Conservation (phyloP, 2,113 vertebrate species). For the Cavia porcellus region DNA sequence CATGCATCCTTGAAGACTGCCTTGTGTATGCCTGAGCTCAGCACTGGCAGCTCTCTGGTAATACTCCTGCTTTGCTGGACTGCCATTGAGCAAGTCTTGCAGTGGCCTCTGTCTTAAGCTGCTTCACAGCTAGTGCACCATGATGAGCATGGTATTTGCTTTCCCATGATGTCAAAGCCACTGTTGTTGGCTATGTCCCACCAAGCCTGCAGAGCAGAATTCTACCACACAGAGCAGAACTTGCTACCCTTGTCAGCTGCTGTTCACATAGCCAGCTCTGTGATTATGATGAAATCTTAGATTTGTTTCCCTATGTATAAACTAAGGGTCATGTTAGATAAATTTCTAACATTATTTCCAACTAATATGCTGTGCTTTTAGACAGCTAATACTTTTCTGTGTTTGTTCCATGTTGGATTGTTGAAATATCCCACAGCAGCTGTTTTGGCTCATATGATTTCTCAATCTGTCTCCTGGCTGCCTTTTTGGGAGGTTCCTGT, state of each 20-base stretch:
- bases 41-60: background rate
- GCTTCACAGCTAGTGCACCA: background rate
- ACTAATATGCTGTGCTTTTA: background rate
- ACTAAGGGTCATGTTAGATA: background rate
- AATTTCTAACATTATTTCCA: constrained; percentile 7
- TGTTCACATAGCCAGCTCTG: background rate
- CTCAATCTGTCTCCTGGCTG: constrained; percentile 60
- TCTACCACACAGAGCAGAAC: background rate
- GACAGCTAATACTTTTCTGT: constrained; percentile 22
- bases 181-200: background rate
- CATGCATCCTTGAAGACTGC: background rate
- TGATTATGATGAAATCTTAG: background rate
- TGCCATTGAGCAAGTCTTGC: background rate
- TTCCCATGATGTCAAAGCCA: background rate
- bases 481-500: constrained; percentile 57
- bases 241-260: background rate
- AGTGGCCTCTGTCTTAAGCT: background rate
- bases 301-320: background rate
- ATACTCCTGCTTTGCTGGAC: background rate
- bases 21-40: background rate
- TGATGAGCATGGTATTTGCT: background rate
- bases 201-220: background rate
- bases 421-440: constrained; percentile 19
- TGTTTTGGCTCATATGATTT: constrained; percentile 64
- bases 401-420: background rate